A percentile compares a stretch with the other conserved stretches of the same genome.
Evolutionary conservation across 2,113 vertebrate species (phyloP).

Genomic region (Motacilla alba): DNA sequence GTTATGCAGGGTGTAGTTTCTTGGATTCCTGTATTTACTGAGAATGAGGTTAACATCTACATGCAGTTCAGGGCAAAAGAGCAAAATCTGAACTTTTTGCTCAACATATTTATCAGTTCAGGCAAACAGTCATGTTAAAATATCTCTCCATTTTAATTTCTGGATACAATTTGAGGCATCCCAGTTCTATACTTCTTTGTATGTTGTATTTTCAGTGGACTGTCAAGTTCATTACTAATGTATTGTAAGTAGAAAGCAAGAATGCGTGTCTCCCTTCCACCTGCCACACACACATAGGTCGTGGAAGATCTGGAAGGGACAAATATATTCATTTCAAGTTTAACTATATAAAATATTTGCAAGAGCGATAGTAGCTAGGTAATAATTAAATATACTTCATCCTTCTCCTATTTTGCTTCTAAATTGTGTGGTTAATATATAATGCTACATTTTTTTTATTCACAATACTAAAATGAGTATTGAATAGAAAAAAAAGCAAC

Average conservation of each 20-base stretch:
- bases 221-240: not conserved
- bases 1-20: not conserved
- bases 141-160: not conserved
- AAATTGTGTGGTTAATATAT: not conserved
- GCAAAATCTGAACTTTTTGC: not conserved
- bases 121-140: not conserved
- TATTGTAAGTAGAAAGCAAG: not conserved
- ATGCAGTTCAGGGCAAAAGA: not conserved
- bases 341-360: not conserved
- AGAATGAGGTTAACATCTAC: not conserved
- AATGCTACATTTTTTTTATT: not conserved
- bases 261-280: not conserved
- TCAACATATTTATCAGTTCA: not conserved
- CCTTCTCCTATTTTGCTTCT: not conserved
- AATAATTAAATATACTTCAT: not conserved
- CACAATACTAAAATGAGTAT: not conserved
- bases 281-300: fast-evolving
- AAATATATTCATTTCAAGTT: not conserved
- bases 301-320: not conserved
- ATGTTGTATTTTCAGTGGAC: not conserved
- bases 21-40: not conserved
- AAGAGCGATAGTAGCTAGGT: not conserved
- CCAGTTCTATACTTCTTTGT: not conserved
- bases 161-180: not conserved
- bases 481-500: not conserved